These are phyloP conservation scores for Pipistrellus kuhlii DNA, from an alignment of 2,797 vertebrate species.

Conservation along the genomic window DNA sequence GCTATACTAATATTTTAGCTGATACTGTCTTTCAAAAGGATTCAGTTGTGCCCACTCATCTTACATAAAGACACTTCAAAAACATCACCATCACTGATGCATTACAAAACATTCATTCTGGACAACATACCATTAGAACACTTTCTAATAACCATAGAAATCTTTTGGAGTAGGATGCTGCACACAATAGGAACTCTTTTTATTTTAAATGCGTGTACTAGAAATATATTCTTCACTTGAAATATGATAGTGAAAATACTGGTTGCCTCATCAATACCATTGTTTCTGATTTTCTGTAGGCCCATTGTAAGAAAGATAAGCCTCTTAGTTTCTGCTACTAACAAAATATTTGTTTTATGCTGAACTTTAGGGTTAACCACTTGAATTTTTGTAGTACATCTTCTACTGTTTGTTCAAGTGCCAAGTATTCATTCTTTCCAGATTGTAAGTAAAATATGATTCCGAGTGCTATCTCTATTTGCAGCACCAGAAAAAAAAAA, in stretches of 20 bases:
- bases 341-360: constrained; percentile 42
- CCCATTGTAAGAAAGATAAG: constrained; percentile 4
- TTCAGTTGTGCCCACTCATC: background rate
- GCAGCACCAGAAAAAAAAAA: background rate
- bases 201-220: constrained; percentile 51
- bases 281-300: constrained; percentile 40
- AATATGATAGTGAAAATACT: constrained; percentile 18
- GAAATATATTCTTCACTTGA: constrained; percentile 19
- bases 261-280: background rate
- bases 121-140: constrained; percentile 14
- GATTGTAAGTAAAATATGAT: constrained; percentile 41
- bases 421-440: constrained; percentile 30
- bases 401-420: constrained; percentile 31
- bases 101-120: constrained; percentile 53
- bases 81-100: background rate
- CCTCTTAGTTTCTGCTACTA: background rate
- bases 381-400: constrained; percentile 15
- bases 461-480: constrained; percentile 35
- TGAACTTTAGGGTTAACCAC: constrained; percentile 12
- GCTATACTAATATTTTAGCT: constrained; percentile 19
- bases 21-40: constrained; percentile 35
- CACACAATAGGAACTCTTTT: background rate
- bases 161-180: background rate
- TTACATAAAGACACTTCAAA: constrained; percentile 27
- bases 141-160: constrained; percentile 30